Conservation (phyloP, 2,797 vertebrate genomes). For the Myioborus melanocephalus region DNA sequence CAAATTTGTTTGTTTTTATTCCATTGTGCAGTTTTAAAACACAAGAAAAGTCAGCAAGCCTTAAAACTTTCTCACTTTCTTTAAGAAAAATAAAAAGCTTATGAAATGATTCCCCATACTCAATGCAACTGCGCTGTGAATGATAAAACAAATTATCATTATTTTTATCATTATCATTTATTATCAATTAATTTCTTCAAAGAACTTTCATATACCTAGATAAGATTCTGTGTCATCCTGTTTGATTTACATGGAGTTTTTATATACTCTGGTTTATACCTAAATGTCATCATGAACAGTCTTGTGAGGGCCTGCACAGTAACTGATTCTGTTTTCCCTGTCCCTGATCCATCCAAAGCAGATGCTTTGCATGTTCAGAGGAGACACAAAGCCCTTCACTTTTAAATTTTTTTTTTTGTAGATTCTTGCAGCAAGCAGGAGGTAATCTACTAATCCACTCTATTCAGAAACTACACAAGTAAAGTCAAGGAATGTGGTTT, state of each 20-base stretch:
- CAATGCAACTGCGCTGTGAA: background rate
- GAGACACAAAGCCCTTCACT: rapidly evolving
- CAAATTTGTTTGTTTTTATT: background rate
- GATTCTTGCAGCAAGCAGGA: background rate
- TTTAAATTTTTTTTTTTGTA: background rate
- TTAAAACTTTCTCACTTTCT: background rate
- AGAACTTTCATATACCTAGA: background rate
- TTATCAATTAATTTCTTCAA: background rate
- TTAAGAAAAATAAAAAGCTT: background rate
- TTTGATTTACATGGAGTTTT: background rate
- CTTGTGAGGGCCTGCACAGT: background rate
- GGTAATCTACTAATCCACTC: background rate
- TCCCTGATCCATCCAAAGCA: background rate
- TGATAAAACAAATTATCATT: background rate
- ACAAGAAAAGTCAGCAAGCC: background rate
- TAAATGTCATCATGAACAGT: background rate
- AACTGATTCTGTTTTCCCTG: background rate
- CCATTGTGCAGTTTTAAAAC: background rate
- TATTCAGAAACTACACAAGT: background rate
- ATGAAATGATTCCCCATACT: background rate
- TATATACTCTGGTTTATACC: background rate
- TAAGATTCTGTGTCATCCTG: background rate
- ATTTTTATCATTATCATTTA: too few relatives aligned
- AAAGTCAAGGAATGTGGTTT: background rate
- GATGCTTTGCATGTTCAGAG: background rate